Evolutionary conservation across 2,113 vertebrate genomes (phyloP).

Genomic region (Halcyon senegalensis): DNA sequence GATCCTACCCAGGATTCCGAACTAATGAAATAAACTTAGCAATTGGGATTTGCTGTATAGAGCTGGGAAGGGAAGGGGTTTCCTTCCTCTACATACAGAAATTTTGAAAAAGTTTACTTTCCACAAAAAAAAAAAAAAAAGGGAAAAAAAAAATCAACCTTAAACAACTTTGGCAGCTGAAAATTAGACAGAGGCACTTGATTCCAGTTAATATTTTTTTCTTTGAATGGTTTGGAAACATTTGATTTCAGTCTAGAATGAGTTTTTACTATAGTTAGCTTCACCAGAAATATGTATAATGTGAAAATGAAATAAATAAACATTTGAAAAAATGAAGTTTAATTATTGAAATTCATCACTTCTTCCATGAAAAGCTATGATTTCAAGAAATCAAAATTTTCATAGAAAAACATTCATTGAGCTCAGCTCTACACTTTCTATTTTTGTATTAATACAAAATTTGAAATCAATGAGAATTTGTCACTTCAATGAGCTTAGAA

Average conservation of each 20-base stretch:
- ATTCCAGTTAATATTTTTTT: neutral
- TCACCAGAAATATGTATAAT: neutral
- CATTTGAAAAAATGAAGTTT: neutral
- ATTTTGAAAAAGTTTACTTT: neutral
- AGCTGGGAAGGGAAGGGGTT: neutral
- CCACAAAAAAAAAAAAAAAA: neutral
- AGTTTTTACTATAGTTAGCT: neutral
- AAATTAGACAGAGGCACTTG: neutral
- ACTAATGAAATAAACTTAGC: rapidly evolving
- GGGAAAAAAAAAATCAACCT: neutral
- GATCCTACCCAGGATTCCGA: neutral
- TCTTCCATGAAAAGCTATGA: neutral
- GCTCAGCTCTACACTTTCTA: neutral
- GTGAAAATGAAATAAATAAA: neutral
- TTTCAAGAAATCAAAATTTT: neutral
- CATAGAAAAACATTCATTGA: neutral
- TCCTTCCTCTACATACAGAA: neutral
- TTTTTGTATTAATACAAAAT: neutral
- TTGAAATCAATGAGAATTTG: neutral
- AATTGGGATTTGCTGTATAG: neutral
- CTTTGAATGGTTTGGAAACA: neutral
- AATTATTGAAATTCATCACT: neutral
- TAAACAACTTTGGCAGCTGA: neutral
- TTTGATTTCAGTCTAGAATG: neutral
- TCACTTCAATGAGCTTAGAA: neutral